Conservation (phyloP, 1,140 invertebrate species). For the Dreissena polymorpha region DNA sequence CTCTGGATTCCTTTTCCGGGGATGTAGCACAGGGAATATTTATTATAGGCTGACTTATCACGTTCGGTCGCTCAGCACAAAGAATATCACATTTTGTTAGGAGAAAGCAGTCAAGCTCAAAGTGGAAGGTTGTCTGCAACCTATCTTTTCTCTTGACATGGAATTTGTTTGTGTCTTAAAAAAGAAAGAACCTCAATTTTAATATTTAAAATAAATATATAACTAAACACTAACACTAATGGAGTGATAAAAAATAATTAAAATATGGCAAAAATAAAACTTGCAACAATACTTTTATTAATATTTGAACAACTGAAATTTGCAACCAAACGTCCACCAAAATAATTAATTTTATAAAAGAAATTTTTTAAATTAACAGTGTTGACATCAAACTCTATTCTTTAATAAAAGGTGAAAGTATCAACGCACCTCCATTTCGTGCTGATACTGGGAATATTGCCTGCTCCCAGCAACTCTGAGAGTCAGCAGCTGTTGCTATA, state of each 20-base stretch:
- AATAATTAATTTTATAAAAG: no score
- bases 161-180: slow-evolving; percentile 55
- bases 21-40: neutral
- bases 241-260: no score
- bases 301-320: no score
- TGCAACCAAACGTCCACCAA: no score
- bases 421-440: no score
- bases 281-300: no score
- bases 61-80: neutral
- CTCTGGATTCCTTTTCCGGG: neutral
- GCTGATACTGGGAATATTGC: slow-evolving; percentile 83
- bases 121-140: slow-evolving; percentile 47
- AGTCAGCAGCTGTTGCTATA: slow-evolving; percentile 80
- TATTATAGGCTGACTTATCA: neutral
- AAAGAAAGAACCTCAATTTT: neutral
- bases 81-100: slow-evolving; percentile 48
- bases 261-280: no score
- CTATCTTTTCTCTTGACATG: slow-evolving; percentile 58
- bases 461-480: slow-evolving; percentile 87
- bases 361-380: no score
- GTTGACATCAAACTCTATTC: no score
- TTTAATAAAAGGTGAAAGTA: no score
- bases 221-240: no score
- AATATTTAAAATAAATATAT: slow-evolving; percentile 1
- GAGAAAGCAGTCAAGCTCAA: slow-evolving; percentile 54